Percentiles rank a stretch among this genome's conserved stretches.
Conservation (phyloP, 2,113 vertebrate species). For the Cyphomyrus plagiostoma region DNA sequence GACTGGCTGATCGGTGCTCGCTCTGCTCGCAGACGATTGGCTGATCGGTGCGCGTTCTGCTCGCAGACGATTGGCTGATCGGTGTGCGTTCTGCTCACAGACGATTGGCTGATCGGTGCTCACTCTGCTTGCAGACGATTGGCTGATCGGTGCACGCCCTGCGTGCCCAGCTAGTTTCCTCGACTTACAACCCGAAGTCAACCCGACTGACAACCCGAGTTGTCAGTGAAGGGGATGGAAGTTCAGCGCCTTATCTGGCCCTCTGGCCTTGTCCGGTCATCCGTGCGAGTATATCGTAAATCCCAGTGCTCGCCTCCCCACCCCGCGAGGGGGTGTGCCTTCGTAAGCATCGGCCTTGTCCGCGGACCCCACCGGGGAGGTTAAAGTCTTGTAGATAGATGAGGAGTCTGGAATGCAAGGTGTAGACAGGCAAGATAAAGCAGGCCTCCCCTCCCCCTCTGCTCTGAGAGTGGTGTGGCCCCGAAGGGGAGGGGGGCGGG, state of each 20-base stretch:
- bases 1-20: too few relatives aligned
- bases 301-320: conserved; percentile 25
- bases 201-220: too few relatives aligned
- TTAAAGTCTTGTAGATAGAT: conserved; percentile 62
- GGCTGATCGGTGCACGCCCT: neutral
- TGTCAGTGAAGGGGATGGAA: conserved; percentile 31
- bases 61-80: neutral
- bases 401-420: conserved; percentile 55
- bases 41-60: neutral
- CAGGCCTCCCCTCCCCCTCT: conserved; percentile 31
- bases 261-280: conserved; percentile 40
- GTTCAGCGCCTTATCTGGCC: conserved; percentile 24
- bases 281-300: conserved; percentile 45
- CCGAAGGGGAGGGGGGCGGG: conserved; percentile 36
- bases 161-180: neutral
- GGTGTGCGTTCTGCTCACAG: neutral
- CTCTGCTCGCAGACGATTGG: neutral
- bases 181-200: too few relatives aligned
- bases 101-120: neutral
- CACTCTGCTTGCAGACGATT: neutral
- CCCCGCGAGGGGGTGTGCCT: conserved; percentile 45
- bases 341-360: conserved; percentile 51
- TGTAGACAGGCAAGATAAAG: conserved; percentile 68
- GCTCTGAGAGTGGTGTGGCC: neutral
- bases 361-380: conserved; percentile 47